phyloP scores from a whole-genome alignment of 2,113 vertebrate species.

The Psephotus haematonotus region DNA sequence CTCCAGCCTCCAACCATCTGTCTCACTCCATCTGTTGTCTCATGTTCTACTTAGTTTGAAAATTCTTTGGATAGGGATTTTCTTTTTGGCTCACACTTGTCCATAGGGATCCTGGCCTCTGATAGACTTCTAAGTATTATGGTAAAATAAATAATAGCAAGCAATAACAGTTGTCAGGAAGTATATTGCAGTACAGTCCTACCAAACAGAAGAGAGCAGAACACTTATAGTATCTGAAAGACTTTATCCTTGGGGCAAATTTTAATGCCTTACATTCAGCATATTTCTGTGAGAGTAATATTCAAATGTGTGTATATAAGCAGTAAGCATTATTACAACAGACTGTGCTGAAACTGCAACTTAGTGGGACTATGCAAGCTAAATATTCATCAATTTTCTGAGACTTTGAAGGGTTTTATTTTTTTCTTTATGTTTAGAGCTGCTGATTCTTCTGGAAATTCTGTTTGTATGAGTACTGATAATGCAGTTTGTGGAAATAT shows the following conservation, averaged over 20 bases:
- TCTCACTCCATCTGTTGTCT: constrained; percentile 52
- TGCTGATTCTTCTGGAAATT: not conserved
- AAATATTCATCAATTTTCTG: not conserved
- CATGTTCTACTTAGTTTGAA: constrained; percentile 8
- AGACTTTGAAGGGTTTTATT: not conserved
- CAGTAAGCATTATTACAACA: not conserved
- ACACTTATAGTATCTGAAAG: not conserved
- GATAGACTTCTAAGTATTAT: not conserved
- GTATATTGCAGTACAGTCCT: not conserved
- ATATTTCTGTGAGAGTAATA: not conserved
- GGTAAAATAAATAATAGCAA: not conserved
- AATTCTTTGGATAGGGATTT: constrained; percentile 18
- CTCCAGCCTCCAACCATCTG: constrained; percentile 43
- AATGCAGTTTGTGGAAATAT: not conserved
- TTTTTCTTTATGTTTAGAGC: not conserved
- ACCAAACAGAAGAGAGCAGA: not conserved
- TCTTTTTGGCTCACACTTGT: not conserved
- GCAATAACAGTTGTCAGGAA: not conserved
- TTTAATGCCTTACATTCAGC: not conserved
- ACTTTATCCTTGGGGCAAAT: not conserved
- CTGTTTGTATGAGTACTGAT: not conserved
- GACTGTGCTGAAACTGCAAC: not conserved
- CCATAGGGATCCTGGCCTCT: not conserved
- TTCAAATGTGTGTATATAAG: not conserved
- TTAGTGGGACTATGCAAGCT: not conserved